Percentiles rank a stretch among this genome's conserved stretches.
Evolutionary conservation across 2,888 invertebrate species (phyloP).

Genomic region (Endomychus coccineus): DNA sequence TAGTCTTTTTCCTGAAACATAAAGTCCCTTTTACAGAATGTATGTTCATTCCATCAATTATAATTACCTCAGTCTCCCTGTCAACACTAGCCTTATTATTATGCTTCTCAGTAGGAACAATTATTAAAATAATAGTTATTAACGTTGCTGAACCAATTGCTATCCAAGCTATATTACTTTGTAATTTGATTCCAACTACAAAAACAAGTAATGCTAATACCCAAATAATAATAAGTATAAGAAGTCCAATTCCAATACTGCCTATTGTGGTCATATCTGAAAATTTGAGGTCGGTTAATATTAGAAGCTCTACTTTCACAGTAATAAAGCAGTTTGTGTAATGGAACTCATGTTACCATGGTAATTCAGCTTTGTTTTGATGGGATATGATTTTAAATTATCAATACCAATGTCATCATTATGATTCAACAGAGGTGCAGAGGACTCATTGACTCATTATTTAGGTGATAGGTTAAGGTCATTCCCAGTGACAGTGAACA

Average conservation of each 20-base stretch:
- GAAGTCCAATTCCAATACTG: constrained; percentile 57
- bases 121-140: constrained; percentile 52
- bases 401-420: no score
- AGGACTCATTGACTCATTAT: no score
- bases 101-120: constrained; percentile 48
- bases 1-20: constrained; percentile 52
- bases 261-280: constrained; percentile 29
- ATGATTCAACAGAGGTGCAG: no score
- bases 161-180: constrained; percentile 57
- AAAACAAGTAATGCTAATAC: constrained; percentile 55
- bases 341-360: no score
- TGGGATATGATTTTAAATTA: no score
- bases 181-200: constrained; percentile 57
- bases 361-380: no score
- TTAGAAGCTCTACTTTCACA: no score
- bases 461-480: no score
- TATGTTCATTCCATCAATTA: neutral
- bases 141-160: constrained; percentile 49
- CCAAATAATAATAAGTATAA: constrained; percentile 59
- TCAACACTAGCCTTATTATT: constrained; percentile 1
- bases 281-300: no score
- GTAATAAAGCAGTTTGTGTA: no score
- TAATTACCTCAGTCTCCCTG: constrained; percentile 9
- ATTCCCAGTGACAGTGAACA: no score
- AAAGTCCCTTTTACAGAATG: no score